These are phyloP conservation scores for Leptodirus hochenwartii DNA, from an alignment of 2,888 invertebrate species.

Conservation along the genomic window DNA sequence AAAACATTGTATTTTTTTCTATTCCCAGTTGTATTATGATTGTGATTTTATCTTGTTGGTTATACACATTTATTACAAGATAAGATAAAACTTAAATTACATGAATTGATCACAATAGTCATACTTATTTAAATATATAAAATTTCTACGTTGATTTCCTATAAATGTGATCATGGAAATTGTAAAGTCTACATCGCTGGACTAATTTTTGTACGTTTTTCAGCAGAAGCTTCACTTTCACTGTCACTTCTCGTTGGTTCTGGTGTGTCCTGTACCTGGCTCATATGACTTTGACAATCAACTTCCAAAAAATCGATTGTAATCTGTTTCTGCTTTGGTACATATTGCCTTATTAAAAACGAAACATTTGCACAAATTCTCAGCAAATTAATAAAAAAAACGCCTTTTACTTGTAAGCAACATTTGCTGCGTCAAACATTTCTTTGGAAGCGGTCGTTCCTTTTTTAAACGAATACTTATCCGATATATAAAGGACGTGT, in stretches of 20 bases:
- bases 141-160: too few species aligned
- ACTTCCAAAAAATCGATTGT: conserved; percentile 49
- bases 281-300: conserved; percentile 36
- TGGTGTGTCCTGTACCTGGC: conserved; percentile 28
- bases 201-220: neutral
- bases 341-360: conserved; percentile 34
- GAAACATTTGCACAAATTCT: conserved; percentile 5
- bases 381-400: conserved; percentile 6
- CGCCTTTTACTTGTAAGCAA: conserved; percentile 39
- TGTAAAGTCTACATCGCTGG: neutral
- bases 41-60: too few species aligned
- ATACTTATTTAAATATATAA: too few species aligned
- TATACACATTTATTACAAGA: too few species aligned
- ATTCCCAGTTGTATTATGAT: too few species aligned
- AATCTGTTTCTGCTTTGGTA: conserved; percentile 40
- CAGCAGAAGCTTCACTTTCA: too few species aligned
- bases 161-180: too few species aligned
- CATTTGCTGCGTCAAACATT: conserved; percentile 65
- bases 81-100: too few species aligned
- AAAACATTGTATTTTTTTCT: too few species aligned
- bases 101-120: too few species aligned
- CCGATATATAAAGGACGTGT: conserved; percentile 61
- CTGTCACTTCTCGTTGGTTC: too few species aligned
- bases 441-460: conserved; percentile 56
- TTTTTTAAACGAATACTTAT: conserved; percentile 54